phyloP scores from a whole-genome alignment of 2,888 invertebrate species.

The Drosophila picticornis region DNA sequence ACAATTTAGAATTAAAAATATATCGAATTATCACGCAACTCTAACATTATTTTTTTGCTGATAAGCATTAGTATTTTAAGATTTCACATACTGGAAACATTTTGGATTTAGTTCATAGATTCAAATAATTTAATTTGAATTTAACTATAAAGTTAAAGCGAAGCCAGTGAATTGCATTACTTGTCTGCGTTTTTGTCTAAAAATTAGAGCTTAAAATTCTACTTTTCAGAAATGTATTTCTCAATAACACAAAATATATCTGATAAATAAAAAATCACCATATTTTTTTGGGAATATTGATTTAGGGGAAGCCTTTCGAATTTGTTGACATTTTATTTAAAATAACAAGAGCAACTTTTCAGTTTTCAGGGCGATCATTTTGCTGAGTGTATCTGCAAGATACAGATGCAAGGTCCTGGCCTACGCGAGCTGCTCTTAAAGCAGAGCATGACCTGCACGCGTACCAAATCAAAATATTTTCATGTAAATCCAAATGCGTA shows the following conservation, averaged over 20 bases:
- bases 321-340: rapidly evolving
- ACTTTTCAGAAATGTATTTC: too few relatives aligned
- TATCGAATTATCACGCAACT: background rate
- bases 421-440: slow-evolving; percentile 29
- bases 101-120: background rate
- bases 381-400: slow-evolving; percentile 8
- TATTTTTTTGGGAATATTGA: background rate
- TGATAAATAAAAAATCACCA: too few relatives aligned
- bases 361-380: too few relatives aligned
- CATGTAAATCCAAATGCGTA: slow-evolving; percentile 36
- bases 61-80: rapidly evolving
- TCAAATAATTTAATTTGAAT: background rate
- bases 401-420: slow-evolving; percentile 6
- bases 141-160: background rate
- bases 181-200: background rate
- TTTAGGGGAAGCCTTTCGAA: background rate
- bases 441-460: slow-evolving; percentile 73
- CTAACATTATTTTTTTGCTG: background rate
- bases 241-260: too few relatives aligned
- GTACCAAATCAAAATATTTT: slow-evolving; percentile 74
- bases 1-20: background rate
- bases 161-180: background rate
- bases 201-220: rapidly evolving
- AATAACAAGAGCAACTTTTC: background rate
- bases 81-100: background rate